These are phyloP conservation scores for Scaptomyza hsui DNA, from an alignment of 1,140 invertebrate species.

Conservation along the genomic window DNA sequence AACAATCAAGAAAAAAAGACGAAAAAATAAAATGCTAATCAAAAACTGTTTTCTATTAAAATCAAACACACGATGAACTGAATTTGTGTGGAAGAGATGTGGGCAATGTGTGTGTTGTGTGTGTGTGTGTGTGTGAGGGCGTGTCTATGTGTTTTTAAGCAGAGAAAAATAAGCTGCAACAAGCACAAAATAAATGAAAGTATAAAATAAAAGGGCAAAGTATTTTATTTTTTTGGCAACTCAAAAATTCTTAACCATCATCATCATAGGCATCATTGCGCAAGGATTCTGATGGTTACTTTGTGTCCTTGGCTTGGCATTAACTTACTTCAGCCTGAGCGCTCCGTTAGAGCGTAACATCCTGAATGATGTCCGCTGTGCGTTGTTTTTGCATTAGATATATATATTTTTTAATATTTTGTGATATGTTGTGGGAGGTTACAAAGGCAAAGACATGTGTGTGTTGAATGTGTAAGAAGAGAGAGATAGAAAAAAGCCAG, in stretches of 20 bases:
- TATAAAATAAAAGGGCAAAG: not conserved
- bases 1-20: constrained; percentile 30
- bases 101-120: constrained; percentile 2
- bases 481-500: constrained; percentile 28
- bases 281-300: constrained; percentile 19
- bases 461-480: constrained; percentile 23
- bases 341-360: constrained; percentile 84
- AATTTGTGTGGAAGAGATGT: constrained; percentile 9
- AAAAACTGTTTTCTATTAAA: constrained; percentile 35
- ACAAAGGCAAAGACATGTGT: constrained; percentile 27
- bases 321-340: constrained; percentile 83
- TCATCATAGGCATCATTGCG: constrained; percentile 30
- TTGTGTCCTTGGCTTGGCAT: constrained; percentile 36
- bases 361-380: constrained; percentile 83
- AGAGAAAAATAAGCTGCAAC: constrained; percentile 38
- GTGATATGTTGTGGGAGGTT: constrained; percentile 9
- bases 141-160: constrained; percentile 6
- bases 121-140: constrained; percentile 8
- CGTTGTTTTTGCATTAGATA: constrained; percentile 21
- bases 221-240: constrained; percentile 30
- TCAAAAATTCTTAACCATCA: constrained; percentile 55
- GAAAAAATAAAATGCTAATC: constrained; percentile 47
- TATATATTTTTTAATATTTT: constrained; percentile 10
- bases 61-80: constrained; percentile 37
- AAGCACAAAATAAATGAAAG: constrained; percentile 20